Conservation (phyloP, 2,113 vertebrate species). For the Irena cyanogastra region DNA sequence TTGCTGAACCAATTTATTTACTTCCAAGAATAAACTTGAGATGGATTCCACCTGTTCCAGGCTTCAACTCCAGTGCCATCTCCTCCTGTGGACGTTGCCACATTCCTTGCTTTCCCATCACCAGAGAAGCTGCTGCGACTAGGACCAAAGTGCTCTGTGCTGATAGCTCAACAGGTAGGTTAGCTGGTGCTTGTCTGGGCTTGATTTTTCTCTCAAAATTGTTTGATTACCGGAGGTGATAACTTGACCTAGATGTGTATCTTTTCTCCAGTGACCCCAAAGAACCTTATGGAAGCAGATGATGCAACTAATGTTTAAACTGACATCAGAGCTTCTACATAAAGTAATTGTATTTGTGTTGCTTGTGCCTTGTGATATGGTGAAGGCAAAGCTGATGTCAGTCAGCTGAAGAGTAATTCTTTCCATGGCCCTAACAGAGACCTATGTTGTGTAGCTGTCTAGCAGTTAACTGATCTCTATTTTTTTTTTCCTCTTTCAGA, state of each 20-base stretch:
- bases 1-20: not conserved
- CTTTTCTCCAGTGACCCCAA: not conserved
- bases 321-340: not conserved
- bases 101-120: slow-evolving; percentile 91
- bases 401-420: not conserved
- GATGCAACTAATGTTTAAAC: not conserved
- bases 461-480: not conserved
- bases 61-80: slow-evolving; percentile 73
- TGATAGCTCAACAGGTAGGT: slow-evolving; percentile 88
- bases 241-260: not conserved
- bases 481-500: slow-evolving; percentile 68
- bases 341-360: not conserved
- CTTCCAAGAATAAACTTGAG: not conserved
- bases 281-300: not conserved
- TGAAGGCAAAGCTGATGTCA: not conserved
- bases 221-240: not conserved
- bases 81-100: slow-evolving; percentile 80
- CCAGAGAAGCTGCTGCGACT: slow-evolving; percentile 91
- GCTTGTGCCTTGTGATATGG: not conserved
- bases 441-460: not conserved
- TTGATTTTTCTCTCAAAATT: not conserved
- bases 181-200: not conserved
- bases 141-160: slow-evolving; percentile 80
- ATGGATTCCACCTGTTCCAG: slow-evolving; percentile 46
- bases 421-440: not conserved